Base-by-base conservation (phyloP, 2,797 vertebrate species). In the Momotus momota region DNA sequence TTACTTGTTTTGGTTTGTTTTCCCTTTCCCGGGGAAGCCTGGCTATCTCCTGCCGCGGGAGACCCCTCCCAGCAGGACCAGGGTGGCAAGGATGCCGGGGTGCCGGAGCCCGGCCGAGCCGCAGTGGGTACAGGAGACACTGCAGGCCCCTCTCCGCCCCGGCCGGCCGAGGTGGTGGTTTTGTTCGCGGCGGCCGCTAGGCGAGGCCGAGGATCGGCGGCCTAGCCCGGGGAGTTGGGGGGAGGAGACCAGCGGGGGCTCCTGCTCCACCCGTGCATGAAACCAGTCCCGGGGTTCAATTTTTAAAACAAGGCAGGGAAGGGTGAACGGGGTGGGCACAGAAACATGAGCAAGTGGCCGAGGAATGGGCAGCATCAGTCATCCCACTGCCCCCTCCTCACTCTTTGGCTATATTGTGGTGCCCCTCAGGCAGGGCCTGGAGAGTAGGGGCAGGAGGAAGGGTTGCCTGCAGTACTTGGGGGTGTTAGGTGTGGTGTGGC, bases 191-290 rank as follows among this genome's bases (percentile, higher is more conserved):
- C 84, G 45, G 75, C 87, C 40, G 83, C 78, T 96, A 98, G 85
- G 96, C 97, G 82, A 98, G 98, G 77, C 97, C 97, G 98, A 96
- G 98, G 98, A 98, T 97, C 43, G 21, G 71, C 93, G 98, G 98
- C 98, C 98, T 98, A 89, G 65, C 27, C 66, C 81, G 38, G 31
- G 33, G 66, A 33, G 66, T 5, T 7, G 64, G 10, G 35, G 48
- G 58, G 65, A 51, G 62, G 65, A 14, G 22, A 70, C 8, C 55
- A 61, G 48, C 38, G 71, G n/a, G 7, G 12, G 14, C 20, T 85
- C 10, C 25, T 15, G 54, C 49, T 33, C 48, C 62, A 13, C 26
- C 21, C 46, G 10, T 46, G 26, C 23, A 46, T 35, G 20, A 9
- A 88, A 26, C 22, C 4, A 6, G 43, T 29, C 38, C 12, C 10